Base-by-base conservation (phyloP, 92 coral and sea anemone genomes). In the Bergia puertoricense region DNA sequence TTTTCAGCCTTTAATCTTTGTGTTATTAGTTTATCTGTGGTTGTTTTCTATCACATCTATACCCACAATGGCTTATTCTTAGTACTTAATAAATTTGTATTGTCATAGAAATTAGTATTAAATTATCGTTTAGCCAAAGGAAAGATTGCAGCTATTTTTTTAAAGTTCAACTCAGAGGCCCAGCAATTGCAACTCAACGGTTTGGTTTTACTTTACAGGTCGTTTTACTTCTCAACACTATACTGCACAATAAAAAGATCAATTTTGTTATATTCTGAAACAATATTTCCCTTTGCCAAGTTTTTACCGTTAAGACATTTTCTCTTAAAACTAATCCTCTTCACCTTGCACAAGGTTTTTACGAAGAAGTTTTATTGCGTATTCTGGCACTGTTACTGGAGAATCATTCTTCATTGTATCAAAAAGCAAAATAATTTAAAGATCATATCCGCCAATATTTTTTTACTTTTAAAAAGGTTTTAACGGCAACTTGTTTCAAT, bases 31-130 rank as follows among this genome's bases (percentile, higher is more conserved):
- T 38, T 42, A 56, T 30, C 23, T 57, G 43, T 59, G 18, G 71
- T 57, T 57, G 44, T 80, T 39, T 54, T 41, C 18, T 62, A 62
- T 62, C 30, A 6, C 69, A 62, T 62, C 69, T 62, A 62, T 62
- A 23, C 7, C 72, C 22, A 80, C 46, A 80, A 80, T 80, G 18
- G 15, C 16, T 20, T 57, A 46, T 80, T 80, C 83, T 80, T 80
- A 45, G 59, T 62, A 22, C 23, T 62, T 62, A 78, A 78, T 78
- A 80, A 80, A n/a, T 77, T 46, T 62, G 69, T 18, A 62, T 48
- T 79, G 56, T n/a, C 18, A 46, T 16, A 48, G 82, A 79, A 50
- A 41, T 39, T 37, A 38, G 85, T 57, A 79, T 57, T 44, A 79
- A 56, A 56, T 41, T 80, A 36, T 59, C 50, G 72, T 59, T 79